Base-by-base conservation (phyloP, 2,113 vertebrate genomes). In the Dryoscopus gambensis region DNA sequence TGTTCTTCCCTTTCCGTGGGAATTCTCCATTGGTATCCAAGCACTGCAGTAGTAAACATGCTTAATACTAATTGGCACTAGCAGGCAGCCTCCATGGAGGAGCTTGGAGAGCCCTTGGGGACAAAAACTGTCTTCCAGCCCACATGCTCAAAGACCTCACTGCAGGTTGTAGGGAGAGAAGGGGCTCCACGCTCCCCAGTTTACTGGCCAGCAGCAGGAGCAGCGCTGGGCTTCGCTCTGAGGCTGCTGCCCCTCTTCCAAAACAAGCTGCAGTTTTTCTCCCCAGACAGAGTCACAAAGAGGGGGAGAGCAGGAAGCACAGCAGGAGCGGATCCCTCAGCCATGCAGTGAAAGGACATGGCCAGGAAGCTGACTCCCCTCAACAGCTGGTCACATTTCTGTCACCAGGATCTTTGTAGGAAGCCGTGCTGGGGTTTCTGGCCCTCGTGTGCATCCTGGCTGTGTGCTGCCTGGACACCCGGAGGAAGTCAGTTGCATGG, bases 221-320 rank as follows among this genome's bases (percentile, higher is more conserved):
- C 5, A 2, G 42, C 0, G 0, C n/a, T 2, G 2, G 59, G 14
- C n/a, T 73, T 80, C 17, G 9, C 53, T 71, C 44, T 39, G 60
- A 30, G 46, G 56, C 31, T 91, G 50, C 47, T 67, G 28, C 47
- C 64, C 27, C 24, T 69, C 40, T 87, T 65, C 46, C 65, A 21
- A 35, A 90, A n/a, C 59, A 27, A 70, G 33, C 60, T 63, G 28
- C 44, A 40, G 33, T 14, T 79, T 68, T 75, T 42, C 16, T 49
- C 40, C 33, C 65, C 49, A 59, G 6, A 28, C 6, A 42, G 37
- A 39, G 52, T 16, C 18, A 27, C 8, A 16, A 16, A 42, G 37
- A 56, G 27, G 4, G 30, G 14, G 35, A 78, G 53, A 88, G 52
- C 79, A 50, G 75, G 80, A 60, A 74, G 37, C n/a, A 25, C 1